Conservation (phyloP, 2,797 vertebrate species). For the Manis pentadactyla region DNA sequence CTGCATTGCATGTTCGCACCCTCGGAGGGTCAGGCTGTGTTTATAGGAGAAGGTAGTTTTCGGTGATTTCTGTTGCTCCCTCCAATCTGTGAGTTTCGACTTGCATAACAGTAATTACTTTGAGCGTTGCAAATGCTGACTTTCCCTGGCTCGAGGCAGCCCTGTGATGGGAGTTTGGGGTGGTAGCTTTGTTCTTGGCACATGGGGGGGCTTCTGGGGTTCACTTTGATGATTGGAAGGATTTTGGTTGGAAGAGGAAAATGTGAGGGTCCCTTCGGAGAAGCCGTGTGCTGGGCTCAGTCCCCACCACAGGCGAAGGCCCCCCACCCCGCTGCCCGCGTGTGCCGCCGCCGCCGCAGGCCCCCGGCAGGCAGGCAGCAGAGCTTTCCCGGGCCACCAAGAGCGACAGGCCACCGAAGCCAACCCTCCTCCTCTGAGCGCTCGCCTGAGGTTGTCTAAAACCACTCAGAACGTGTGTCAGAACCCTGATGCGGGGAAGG, state of each 20-base stretch:
- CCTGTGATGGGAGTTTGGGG: neutral
- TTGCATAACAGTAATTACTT: slow-evolving; percentile 73
- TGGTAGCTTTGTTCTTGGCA: accelerated
- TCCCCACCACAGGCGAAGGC: neutral
- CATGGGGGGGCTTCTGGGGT: neutral
- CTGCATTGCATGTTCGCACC: slow-evolving; percentile 83
- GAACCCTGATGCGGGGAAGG: neutral
- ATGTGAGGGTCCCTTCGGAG: accelerated
- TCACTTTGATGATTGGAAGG: neutral
- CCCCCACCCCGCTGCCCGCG: neutral
- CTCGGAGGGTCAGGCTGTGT: slow-evolving; percentile 83
- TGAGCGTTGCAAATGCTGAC: slow-evolving; percentile 69
- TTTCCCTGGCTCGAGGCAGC: slow-evolving; percentile 59
- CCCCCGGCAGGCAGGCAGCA: accelerated
- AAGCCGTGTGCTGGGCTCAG: neutral
- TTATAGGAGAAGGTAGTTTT: slow-evolving; percentile 89
- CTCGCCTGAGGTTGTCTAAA: neutral
- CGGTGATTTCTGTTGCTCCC: slow-evolving; percentile 87
- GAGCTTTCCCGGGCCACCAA: too few relatives aligned
- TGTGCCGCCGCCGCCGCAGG: neutral
- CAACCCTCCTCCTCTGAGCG: neutral
- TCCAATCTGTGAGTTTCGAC: slow-evolving; percentile 82
- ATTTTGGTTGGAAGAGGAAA: neutral
- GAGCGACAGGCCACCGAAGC: too few relatives aligned
- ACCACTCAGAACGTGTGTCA: accelerated